phyloP scores from a whole-genome alignment of 2,888 invertebrate genomes.

The Salpingus planirostris region DNA sequence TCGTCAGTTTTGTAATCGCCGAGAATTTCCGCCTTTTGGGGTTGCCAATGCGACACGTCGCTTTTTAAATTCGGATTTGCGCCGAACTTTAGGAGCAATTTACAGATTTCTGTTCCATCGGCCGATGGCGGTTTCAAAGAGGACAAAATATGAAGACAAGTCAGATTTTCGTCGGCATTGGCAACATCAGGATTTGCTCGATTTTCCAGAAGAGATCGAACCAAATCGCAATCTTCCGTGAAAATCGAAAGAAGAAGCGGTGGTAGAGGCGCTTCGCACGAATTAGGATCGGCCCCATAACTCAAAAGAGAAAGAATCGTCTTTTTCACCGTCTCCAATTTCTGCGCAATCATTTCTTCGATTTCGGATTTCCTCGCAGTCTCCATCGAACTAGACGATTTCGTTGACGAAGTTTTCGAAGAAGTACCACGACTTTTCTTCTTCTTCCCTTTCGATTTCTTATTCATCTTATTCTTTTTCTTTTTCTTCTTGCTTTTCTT shows the following conservation, averaged over 20 bases:
- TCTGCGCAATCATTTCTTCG: slow-evolving; percentile 5
- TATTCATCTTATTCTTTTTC: slow-evolving; percentile 6
- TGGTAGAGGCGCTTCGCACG: slow-evolving; percentile 31
- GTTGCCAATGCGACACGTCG: slow-evolving; percentile 26
- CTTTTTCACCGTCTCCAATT: slow-evolving; percentile 14
- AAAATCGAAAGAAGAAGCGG: slow-evolving; percentile 32
- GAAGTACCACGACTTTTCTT: too few species aligned
- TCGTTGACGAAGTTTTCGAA: too few species aligned
- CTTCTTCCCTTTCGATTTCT: slow-evolving; percentile 4
- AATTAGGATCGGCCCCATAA: slow-evolving; percentile 33
- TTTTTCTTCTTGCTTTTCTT: slow-evolving; percentile 4
- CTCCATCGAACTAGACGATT: slow-evolving; percentile 2
- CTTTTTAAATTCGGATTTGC: slow-evolving; percentile 31
- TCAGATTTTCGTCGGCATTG: slow-evolving; percentile 25
- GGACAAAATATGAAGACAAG: slow-evolving; percentile 31
- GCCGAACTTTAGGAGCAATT: slow-evolving; percentile 22
- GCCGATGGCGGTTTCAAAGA: slow-evolving; percentile 20
- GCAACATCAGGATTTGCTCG: slow-evolving; percentile 26
- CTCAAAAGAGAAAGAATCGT: slow-evolving; percentile 30
- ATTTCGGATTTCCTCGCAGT: too few species aligned
- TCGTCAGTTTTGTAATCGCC: slow-evolving; percentile 17
- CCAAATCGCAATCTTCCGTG: slow-evolving; percentile 25
- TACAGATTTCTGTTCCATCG: slow-evolving; percentile 23
- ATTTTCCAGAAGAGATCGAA: slow-evolving; percentile 23
- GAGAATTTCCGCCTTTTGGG: slow-evolving; percentile 17